These are phyloP conservation scores for Telenomus remus DNA, from an alignment of 1,140 invertebrate species.

Conservation along the genomic window DNA sequence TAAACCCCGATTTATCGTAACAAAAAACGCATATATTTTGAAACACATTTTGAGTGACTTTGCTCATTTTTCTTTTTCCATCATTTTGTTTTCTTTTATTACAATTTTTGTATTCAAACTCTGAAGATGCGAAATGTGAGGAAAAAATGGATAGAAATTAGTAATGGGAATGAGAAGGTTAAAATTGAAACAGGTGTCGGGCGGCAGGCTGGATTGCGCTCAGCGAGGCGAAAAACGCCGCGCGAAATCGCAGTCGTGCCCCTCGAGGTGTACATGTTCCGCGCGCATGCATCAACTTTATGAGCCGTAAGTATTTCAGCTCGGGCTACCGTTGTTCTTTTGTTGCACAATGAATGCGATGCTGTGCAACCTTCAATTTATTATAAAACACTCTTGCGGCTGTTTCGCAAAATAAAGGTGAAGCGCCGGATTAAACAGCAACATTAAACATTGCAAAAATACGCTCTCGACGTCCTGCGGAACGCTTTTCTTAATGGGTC, in stretches of 20 bases:
- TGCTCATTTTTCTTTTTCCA: no score
- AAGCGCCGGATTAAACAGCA: constrained; percentile 30
- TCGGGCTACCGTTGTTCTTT: constrained; percentile 39
- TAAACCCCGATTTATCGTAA: no score
- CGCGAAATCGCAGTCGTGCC: constrained; percentile 16
- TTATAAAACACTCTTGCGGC: constrained; percentile 42
- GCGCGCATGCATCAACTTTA: constrained; percentile 43
- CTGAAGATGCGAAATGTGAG: no score
- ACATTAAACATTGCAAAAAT: constrained; percentile 3
- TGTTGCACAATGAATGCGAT: constrained; percentile 30
- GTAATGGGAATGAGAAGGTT: no score
- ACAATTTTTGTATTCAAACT: no score
- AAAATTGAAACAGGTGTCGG: background rate
- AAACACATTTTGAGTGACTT: no score
- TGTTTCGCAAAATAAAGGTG: constrained; percentile 35
- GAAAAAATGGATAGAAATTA: no score
- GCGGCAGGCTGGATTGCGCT: background rate
- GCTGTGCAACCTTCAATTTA: constrained; percentile 42
- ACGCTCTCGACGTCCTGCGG: background rate
- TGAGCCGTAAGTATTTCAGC: constrained; percentile 42
- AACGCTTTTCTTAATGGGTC: background rate
- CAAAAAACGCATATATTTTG: no score
- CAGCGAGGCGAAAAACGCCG: constrained; percentile 16
- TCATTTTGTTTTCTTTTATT: no score
- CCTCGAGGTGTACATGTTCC: constrained; percentile 24